A percentile compares a stretch with the other conserved stretches of the same genome.
Conservation (phyloP, 92 coral and sea anemone genomes). For the Palythoa caribaeorum region DNA sequence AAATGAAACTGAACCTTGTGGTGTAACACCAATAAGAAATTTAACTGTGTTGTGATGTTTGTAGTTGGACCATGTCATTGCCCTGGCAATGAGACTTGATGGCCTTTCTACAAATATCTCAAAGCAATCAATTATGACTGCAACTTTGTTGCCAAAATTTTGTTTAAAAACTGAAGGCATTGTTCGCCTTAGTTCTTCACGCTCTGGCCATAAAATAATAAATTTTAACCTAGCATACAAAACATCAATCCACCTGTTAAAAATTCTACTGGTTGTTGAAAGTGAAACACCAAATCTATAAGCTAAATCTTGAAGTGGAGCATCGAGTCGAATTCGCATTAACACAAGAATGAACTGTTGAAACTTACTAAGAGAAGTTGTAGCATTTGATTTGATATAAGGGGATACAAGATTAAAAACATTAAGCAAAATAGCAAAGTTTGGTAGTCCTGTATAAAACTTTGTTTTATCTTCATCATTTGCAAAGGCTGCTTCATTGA, state of each 20-base stretch:
- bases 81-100: conserved; percentile 52
- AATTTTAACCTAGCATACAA: conserved; percentile 48
- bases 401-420: conserved; percentile 39
- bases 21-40: conserved; percentile 27
- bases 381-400: conserved; percentile 26
- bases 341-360: conserved; percentile 12
- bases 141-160: conserved; percentile 57
- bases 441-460: conserved; percentile 18
- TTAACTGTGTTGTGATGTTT: conserved; percentile 32
- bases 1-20: conserved; percentile 35
- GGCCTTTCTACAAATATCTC: conserved; percentile 52
- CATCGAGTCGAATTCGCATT: conserved; percentile 36
- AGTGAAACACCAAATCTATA: conserved; percentile 30
- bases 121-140: conserved; percentile 54
- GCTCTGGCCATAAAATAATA: conserved; percentile 60
- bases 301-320: conserved; percentile 16
- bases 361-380: conserved; percentile 26
- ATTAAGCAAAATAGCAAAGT: conserved; percentile 12
- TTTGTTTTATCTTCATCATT: conserved; percentile 11
- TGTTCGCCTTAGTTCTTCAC: conserved; percentile 42
- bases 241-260: conserved; percentile 57
- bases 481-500: conserved; percentile 23
- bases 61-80: conserved; percentile 36
- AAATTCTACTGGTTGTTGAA: conserved; percentile 33
- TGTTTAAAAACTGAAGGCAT: conserved; percentile 62